A percentile compares a stretch with the other conserved stretches of the same genome.
These are phyloP conservation scores for Grus americana DNA, from an alignment of 2,113 vertebrate species.

Conservation along the genomic window DNA sequence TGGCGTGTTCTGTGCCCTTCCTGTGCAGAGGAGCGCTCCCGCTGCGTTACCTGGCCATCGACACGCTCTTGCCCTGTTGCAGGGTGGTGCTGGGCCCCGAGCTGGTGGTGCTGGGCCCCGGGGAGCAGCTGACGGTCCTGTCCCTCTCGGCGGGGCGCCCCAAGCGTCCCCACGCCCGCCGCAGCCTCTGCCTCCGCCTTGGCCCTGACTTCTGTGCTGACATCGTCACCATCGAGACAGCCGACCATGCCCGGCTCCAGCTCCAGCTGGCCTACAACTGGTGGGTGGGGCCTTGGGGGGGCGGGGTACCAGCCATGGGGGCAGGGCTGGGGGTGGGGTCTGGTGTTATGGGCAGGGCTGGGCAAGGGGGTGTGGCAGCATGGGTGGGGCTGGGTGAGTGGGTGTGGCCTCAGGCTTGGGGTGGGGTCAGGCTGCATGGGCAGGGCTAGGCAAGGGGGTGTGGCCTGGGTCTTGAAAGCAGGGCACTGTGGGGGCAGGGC, in stretches of 20 bases:
- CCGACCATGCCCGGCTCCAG: slow-evolving; percentile 89
- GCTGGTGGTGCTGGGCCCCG: slow-evolving; percentile 86
- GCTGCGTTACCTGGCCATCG: fast-evolving
- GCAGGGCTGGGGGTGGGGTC: not conserved
- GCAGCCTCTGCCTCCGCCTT: slow-evolving; percentile 85
- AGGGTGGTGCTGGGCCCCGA: slow-evolving; percentile 86
- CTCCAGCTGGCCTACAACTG: slow-evolving; percentile 93
- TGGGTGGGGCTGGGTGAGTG: not conserved
- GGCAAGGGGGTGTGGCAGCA: not conserved
- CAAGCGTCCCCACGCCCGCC: slow-evolving; percentile 84
- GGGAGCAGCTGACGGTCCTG: slow-evolving; percentile 90
- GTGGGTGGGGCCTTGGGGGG: slow-evolving; percentile 43
- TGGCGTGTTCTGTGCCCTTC: not conserved
- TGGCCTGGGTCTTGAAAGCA: too few species aligned
- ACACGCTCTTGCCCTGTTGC: fast-evolving
- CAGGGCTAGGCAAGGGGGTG: too few species aligned
- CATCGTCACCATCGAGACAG: slow-evolving; percentile 89
- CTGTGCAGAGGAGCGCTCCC: fast-evolving
- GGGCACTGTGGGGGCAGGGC: too few species aligned
- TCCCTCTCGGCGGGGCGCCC: slow-evolving; percentile 88
- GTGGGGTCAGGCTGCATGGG: not conserved
- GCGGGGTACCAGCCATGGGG: too few species aligned
- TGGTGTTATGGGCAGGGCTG: not conserved
- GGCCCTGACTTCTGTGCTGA: slow-evolving; percentile 92
- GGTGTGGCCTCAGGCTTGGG: not conserved